Base-by-base conservation (phyloP, 2,113 vertebrate genomes). In the Propithecus coquereli region DNA sequence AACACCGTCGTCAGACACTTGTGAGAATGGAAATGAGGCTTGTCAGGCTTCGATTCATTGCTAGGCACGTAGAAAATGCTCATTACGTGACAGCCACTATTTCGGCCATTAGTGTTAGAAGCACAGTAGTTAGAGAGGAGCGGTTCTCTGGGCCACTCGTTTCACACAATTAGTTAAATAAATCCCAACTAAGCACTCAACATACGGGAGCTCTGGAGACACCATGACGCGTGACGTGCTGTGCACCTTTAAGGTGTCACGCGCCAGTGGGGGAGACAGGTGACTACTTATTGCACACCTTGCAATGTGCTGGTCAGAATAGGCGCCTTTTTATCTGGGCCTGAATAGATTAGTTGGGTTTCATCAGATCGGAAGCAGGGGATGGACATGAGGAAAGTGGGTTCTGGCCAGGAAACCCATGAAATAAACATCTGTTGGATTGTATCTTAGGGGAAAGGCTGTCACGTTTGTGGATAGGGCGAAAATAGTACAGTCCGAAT, bases 51-150 rank as follows among this genome's bases (percentile, higher is more conserved):
- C 23, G 63, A 7, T 10, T 8, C n/a, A 7, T 45, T 32, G 43
- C 45, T 50, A 40, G 59, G 18, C 23, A 81, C 9, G 1, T 25
- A 13, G 17, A 50, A 47, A 23, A 8, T 30, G 45, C 27, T 63
- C 4, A 1, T 45, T 34, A 4, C 0, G 0, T 68, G 59, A 27
- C 61, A 30, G 54, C 6, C 57, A 9, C 37, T 37, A 11, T 10
- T 27, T 70, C 27, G 47, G 40, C 40, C 32, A 4, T 82, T 61
- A 0, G 7, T 71, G 70, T 96, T 37, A 9, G 12, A 13, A 43
- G 27, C 40, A 3, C n/a, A n/a, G 7, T 25, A 14, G 23, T 30
- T 83, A 73, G 47, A 12, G 34, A 25, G 47, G 23, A 84, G 2
- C 40, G 3, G 18, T 30, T 89, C 57, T 50, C 11, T 47, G 25